phyloP scores from a whole-genome alignment of 2,797 vertebrate species.

The Cyclura pinguis region DNA sequence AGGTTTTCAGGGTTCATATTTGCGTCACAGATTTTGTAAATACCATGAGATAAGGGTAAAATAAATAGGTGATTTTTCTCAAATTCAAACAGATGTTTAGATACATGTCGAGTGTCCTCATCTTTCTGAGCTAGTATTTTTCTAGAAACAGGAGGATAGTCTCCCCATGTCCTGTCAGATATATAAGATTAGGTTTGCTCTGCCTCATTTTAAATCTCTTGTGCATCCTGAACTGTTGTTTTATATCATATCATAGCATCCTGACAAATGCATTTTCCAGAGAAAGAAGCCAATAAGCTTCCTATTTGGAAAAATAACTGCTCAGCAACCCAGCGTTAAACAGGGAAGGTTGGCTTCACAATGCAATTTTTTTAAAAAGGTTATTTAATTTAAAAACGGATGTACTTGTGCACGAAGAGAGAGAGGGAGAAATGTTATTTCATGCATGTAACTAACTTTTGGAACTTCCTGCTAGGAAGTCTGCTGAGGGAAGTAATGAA shows the following conservation, averaged over 20 bases:
- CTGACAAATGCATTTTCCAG: slow-evolving; percentile 12
- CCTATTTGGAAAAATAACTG: not conserved
- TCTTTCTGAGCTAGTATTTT: not conserved
- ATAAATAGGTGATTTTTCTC: not conserved
- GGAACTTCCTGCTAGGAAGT: slow-evolving; percentile 1
- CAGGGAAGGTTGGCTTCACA: not conserved
- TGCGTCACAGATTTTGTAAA: not conserved
- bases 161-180: slow-evolving; percentile 50
- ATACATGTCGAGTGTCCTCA: not conserved
- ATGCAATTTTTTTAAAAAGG: not conserved
- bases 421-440: not conserved
- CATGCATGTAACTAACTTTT: slow-evolving; percentile 17
- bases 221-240: not conserved
- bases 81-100: not conserved
- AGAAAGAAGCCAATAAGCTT: slow-evolving; percentile 3
- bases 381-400: not conserved
- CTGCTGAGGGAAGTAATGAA: not conserved
- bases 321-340: not conserved
- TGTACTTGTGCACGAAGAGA: not conserved
- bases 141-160: not conserved
- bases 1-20: not conserved
- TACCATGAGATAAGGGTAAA: not conserved
- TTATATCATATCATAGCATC: not conserved
- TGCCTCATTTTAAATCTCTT: not conserved
- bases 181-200: slow-evolving; percentile 53